Base-by-base conservation (phyloP, 2,888 invertebrate genomes). In the Hypolimnas misippus region DNA sequence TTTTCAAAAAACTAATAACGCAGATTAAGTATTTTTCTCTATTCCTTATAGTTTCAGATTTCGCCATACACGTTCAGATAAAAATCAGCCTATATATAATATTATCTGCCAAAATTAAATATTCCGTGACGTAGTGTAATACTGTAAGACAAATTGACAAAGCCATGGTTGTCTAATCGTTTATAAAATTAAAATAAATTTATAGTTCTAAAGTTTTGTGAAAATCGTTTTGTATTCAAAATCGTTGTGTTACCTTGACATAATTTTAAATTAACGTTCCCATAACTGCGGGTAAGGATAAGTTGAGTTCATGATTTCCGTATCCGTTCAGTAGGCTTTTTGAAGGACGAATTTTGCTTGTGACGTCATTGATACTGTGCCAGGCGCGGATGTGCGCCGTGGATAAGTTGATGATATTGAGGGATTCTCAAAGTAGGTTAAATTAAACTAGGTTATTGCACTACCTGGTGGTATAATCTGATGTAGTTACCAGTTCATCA, bases 361-460 rank as follows among this genome's bases (percentile, higher is more conserved):
- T 92, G 90, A 92, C 92, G 92, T 91, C 89, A 91, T 76, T 72
- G 73, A 70, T 71, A 77, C 81, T 86, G 92, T 92, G 79, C 92
- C 92, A 90, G 89, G 83, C 87, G 76, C 88, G 70, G 89, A 84
- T 80, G 76, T 73, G 84, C 84, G 78, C 92, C 44, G 44, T 46
- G 80, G 79, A 79, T 81, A 76, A 84, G 76, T 74, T 77, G 77
- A 81, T 83, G 86, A 83, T 85, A 85, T 80, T 86, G 84, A 85
- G 84, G 85, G 79, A 83, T 81, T 80, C 79, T 75, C 76, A 78
- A 91, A 87, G 87, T 92, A 88, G 91, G 92, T 91, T 89, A 90
- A 81, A 83, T 79, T 83, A 87, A 92, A 92, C 81, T 92, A 84
- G 92, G 92, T 92, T 92, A 92, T 87, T 92, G 92, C 91, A 92